A percentile compares a stretch with the other conserved stretches of the same genome.
These are phyloP conservation scores for Cheirogaleus medius DNA, from an alignment of 2,113 vertebrate species.

Conservation along the genomic window DNA sequence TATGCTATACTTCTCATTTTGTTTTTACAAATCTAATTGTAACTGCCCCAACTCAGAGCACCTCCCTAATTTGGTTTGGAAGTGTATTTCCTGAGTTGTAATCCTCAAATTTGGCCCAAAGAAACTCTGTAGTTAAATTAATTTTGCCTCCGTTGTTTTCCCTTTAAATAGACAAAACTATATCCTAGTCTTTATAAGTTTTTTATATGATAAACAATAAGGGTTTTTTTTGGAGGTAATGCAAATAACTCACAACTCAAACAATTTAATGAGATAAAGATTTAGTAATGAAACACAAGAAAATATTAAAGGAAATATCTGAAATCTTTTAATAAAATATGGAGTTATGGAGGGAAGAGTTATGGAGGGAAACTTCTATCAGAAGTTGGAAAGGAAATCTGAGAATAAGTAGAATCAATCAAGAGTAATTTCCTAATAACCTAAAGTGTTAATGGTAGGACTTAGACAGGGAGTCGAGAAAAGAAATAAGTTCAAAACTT, in stretches of 20 bases:
- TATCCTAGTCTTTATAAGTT: not conserved
- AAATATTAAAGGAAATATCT: constrained; percentile 3
- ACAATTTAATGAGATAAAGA: not conserved
- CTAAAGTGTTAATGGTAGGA: constrained; percentile 35
- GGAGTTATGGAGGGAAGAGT: too few species aligned
- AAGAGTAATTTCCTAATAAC: constrained; percentile 44
- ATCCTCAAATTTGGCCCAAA: not conserved
- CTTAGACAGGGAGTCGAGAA: not conserved
- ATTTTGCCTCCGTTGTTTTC: not conserved
- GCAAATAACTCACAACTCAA: not conserved
- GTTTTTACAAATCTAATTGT: not conserved
- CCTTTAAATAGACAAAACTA: not conserved
- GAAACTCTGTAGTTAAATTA: not conserved
- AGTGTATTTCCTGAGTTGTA: not conserved
- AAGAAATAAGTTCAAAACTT: constrained; percentile 36
- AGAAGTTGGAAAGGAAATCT: constrained; percentile 14
- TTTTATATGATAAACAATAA: not conserved
- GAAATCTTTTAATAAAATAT: constrained; percentile 23
- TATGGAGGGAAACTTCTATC: not conserved
- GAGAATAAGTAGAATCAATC: constrained; percentile 36
- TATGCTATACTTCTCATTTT: not conserved
- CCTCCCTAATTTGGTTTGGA: not conserved
- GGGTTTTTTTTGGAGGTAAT: not conserved
- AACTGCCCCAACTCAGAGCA: too few species aligned
- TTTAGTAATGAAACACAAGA: not conserved